Evolutionary conservation across 2,888 invertebrate genomes (phyloP), one percentile per base, ranked within the genome.

Genomic region (Drosophila glabriapex): DNA sequence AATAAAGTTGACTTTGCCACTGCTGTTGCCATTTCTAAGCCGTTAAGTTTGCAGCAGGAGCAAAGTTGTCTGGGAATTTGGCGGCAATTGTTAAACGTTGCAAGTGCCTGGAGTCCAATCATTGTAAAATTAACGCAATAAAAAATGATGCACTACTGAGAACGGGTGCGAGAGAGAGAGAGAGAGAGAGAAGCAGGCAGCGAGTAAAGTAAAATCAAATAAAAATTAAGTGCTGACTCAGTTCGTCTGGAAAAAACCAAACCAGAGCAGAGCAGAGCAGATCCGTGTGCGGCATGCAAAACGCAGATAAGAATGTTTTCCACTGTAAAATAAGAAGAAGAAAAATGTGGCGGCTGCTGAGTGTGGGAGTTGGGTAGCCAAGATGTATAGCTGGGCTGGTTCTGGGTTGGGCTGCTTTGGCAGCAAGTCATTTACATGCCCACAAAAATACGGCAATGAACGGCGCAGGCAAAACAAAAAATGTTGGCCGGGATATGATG

Each of bases 191-290:
- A 39, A 65, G 70, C 53, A 61, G 68, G 33, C 55, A 59, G 61
- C 54, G 79, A 81, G 68, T 73, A 66, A 73, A 79, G 82, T 69
- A 79, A 81, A 86, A 80, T 84, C 86, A 88, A 84, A 87, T 88
- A 85, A 87, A 86, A 89, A 85, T 87, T 75, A 88, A 88, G 78
- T 89, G 88, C 89, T 88, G 89, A 87, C 79, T 85, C 87, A 87
- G 87, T 76, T 73, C 81, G 78, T 82, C 82, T 86, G 81, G 80
- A 71, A 83, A 78, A 72, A 71, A 68, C 19, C 22, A 22, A 14
- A 12, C 25, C 19, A 37, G 28, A 75, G 53, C 67, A 56, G 49
- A 43, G 61, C 53, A 35, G 28, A 52, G 55, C 49, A 53, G 52
- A 46, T 46, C 19, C 12, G 59, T 77, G 70, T 76, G 76, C 65